Conservation (phyloP, 2,888 invertebrate species). For the Orchesella flavescens region DNA sequence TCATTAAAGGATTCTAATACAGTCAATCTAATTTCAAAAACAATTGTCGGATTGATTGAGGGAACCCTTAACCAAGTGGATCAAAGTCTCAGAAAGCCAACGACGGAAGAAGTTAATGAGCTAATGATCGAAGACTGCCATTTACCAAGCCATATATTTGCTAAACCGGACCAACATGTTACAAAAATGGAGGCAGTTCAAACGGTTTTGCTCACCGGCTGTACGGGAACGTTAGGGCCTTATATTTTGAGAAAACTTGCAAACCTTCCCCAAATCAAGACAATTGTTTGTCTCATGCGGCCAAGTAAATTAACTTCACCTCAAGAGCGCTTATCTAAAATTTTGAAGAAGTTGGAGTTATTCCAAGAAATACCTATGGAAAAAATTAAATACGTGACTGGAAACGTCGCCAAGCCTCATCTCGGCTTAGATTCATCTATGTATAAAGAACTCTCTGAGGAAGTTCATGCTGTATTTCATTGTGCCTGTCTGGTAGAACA, state of each 20-base stretch:
- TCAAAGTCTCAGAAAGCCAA: background rate
- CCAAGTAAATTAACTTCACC: background rate
- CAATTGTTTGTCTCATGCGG: conserved; percentile 42
- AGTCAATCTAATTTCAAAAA: background rate
- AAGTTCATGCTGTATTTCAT: conserved; percentile 16
- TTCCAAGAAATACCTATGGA: background rate
- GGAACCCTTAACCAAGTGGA: background rate
- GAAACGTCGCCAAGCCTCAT: background rate
- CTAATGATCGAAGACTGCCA: background rate
- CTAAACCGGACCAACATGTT: background rate
- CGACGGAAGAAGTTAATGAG: background rate
- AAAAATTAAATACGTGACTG: background rate
- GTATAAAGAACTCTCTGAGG: background rate
- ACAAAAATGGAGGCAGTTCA: background rate
- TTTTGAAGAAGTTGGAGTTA: background rate
- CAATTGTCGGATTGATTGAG: background rate
- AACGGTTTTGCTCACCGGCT: conserved; percentile 55
- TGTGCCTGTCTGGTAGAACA: conserved; percentile 7
- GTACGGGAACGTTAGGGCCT: conserved; percentile 58
- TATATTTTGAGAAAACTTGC: conserved; percentile 48
- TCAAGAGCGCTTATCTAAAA: background rate
- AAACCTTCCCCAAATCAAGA: background rate
- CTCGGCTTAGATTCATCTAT: background rate
- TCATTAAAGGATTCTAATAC: background rate
- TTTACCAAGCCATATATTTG: background rate